Conservation (phyloP, 1,140 invertebrate species). For the Atta texana region DNA sequence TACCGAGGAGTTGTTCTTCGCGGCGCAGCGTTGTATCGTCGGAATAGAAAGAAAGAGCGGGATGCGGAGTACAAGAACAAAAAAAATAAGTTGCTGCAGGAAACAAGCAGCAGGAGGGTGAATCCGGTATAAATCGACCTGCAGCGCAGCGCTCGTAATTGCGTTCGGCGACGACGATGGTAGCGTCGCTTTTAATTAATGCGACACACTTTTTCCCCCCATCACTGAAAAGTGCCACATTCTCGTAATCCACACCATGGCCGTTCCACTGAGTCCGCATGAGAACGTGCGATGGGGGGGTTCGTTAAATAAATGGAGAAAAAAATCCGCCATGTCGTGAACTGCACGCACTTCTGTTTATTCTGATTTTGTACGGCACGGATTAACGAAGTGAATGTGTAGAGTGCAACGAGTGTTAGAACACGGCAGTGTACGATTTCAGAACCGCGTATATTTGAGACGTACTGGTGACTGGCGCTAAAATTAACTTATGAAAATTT, state of each 20-base stretch:
- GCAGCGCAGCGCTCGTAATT: conserved; percentile 74
- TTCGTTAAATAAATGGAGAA: conserved; percentile 52
- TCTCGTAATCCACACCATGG: conserved; percentile 71
- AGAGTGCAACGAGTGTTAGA: conserved; percentile 26
- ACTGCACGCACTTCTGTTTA: conserved; percentile 41
- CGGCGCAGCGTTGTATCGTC: background rate
- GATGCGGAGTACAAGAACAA: background rate
- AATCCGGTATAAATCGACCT: conserved; percentile 67
- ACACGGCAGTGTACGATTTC: background rate
- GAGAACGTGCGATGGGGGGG: background rate
- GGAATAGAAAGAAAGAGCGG: background rate
- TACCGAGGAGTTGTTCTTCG: conserved; percentile 30
- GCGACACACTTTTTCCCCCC: conserved; percentile 80
- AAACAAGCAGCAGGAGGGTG: conserved; percentile 41
- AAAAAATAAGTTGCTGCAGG: conserved; percentile 63
- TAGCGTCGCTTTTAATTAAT: conserved; percentile 82
- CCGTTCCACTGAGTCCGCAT: conserved; percentile 33
- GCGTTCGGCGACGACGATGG: conserved; percentile 71
- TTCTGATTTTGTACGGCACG: background rate
- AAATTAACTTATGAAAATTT: conserved; percentile 1
- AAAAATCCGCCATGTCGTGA: conserved; percentile 15
- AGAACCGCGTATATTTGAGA: background rate
- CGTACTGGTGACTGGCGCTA: background rate
- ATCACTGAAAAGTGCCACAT: conserved; percentile 75
- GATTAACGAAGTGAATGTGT: conserved; percentile 33